Base-by-base conservation (phyloP, 2,888 invertebrate species). In the Campoplex capitator region DNA sequence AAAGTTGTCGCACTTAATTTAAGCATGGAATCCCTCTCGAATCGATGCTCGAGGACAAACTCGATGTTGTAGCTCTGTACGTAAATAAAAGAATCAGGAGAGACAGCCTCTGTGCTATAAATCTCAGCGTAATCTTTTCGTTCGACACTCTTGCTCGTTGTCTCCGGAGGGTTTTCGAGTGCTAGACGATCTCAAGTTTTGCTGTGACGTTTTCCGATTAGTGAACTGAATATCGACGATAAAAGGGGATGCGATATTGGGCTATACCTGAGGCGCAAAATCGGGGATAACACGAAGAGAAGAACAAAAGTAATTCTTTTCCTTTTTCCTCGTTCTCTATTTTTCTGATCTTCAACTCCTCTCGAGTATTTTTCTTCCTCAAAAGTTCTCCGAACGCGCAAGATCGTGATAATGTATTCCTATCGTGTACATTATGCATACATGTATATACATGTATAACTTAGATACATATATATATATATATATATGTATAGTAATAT, bases 361-460 rank as follows among this genome's bases (percentile, higher is more conserved):
- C 23, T 38, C 23, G 62, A 32, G 32, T 56, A 38, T 38, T 38
- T 38, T 48, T 75, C 23, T 23, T 58, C 28, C 58, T 58, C 45
- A 48, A 42, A 23, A 18, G 23, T 45, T 51, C n/a, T 77, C 38
- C 54, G 32, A 68, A 58, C 73, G 67, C 79, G 71, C 80, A 73
- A 68, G 71, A 80, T 74, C 77, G 84, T 73, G 84, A 88, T 88
- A 88, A 88, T 88, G 83, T 88, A 86, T 88, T 88, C 86, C 75
- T 28, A 70, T 76, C 71, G 73, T 81, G 56, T 48, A n/a, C 28
- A 58, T 56, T 56, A 56, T 65, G 28, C 38, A 38, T 58, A 35
- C 38, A 1, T 16, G 16, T 58, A 42, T 70, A 67, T 65, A 16
- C 58, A 23, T 32, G 38, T 3, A 38, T 38, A 4, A 3, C 38